Evolutionary conservation across 2,113 vertebrate genomes (phyloP).

Genomic region (Callionymus lyra): DNA sequence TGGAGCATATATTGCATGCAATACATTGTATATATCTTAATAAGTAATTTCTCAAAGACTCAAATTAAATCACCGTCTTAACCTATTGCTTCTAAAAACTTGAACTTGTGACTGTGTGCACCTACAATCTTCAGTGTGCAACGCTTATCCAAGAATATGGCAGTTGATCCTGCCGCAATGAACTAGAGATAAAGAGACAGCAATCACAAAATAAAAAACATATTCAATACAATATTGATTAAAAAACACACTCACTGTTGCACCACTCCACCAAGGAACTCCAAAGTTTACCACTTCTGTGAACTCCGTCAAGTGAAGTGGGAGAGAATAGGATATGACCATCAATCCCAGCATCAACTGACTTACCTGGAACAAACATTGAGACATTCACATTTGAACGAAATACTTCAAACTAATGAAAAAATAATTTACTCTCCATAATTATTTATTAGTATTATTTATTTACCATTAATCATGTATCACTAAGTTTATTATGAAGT

Average conservation of each 20-base stretch:
- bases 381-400: slow-evolving; percentile 3
- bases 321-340: slow-evolving; percentile 60
- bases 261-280: slow-evolving; percentile 65
- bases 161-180: slow-evolving; percentile 44
- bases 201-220: not conserved
- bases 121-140: slow-evolving; percentile 53
- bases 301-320: slow-evolving; percentile 38
- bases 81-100: no score
- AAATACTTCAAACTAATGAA: slow-evolving; percentile 1
- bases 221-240: slow-evolving; percentile 4
- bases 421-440: not conserved
- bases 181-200: slow-evolving; percentile 37
- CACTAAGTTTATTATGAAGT: no score
- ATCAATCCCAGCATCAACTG: slow-evolving; percentile 65
- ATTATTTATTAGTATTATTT: no score
- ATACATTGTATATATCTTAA: no score
- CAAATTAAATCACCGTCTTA: no score
- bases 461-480: no score
- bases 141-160: slow-evolving; percentile 52
- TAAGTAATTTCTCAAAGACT: no score
- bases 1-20: no score
- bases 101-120: not conserved
- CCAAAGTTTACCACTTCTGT: slow-evolving; percentile 52
- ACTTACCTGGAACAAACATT: slow-evolving; percentile 45
- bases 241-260: slow-evolving; percentile 33